Base-by-base conservation (phyloP, 2,888 invertebrate species). In the Eupithecia exiguata region DNA sequence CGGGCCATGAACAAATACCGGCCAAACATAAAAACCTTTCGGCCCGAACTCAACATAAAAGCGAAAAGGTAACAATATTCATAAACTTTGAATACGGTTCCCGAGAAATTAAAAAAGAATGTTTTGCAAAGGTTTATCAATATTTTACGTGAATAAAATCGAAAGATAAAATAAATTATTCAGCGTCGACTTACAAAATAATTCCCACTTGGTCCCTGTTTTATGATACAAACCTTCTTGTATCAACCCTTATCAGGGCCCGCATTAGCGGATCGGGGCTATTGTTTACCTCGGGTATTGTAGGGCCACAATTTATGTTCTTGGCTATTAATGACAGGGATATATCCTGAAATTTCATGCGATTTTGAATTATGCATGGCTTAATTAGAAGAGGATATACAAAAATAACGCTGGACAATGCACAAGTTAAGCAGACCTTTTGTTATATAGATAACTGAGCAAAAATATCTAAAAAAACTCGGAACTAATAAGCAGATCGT, bases 241-340 rank as follows among this genome's bases (percentile, higher is more conserved):
- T 73, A 70, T 66, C 67, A 66, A 80, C 79, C 80, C 79, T 79
- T 77, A 80, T 80, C 80, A 78, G 53, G 61, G 12, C 68, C 43
- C 71, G 76, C 78, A 79, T 79, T 79, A 80, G 78, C 76, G 77
- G 74, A 77, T 77, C 77, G 76, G 76, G 70, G 74, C 72, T 62
- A 65, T 80, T 80, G 79, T 80, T 75, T 78, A 74, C 76, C 70
- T 72, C 69, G 58, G 76, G 67, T 67, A 73, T 75, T 75, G 75
- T 75, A 72, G 49, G 69, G 76, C 30, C 71, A 6, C 66, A 53
- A 76, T 73, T 73, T 76, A 76, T 73, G 71, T 67, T 38, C 53
- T 40, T 46, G 35, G 68, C 69, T 68, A 69, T 76, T 76, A 69
- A 73, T 71, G 71, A 35, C 25, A 70, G 75, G 72, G 72, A 70